Base-by-base conservation (phyloP, 2,797 vertebrate species). In the Pygocentrus nattereri region DNA sequence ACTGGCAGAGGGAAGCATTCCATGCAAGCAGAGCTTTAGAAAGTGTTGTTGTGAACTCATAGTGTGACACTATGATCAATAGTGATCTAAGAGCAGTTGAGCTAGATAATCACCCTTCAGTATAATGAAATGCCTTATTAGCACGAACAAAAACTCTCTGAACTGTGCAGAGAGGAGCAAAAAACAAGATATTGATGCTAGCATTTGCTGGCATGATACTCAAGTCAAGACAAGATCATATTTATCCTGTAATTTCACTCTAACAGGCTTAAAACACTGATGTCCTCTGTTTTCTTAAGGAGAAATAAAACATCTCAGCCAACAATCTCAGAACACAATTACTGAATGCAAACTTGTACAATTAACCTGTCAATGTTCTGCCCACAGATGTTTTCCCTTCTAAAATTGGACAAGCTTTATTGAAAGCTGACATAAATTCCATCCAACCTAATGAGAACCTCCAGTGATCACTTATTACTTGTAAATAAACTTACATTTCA, bases 61-160 rank as follows among this genome's bases (percentile, higher is more conserved):
- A n/a, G n/a, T 59, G 80, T 87, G 85, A 86, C 90, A 78, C 80
- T 75, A 79, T 86, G 91, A 89, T 93, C 90, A 86, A 91, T 92
- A 92, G 87, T 84, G 92, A 85, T 92, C 87, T 79, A 90, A 86
- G 86, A 85, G 88, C 87, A 91, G 90, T 87, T 89, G 87, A 89
- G 81, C 88, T 89, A 90, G 86, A 90, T 91, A 91, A 93, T 92
- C 89, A 88, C 83, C 76, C 80, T 86, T 90, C 80, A 84, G 88
- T 91, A 90, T 93, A 93, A 94, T 93, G 88, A 92, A 93, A 93
- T 87, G 49, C 69, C 84, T 88, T 86, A 92, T 90, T 52, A 81
- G 71, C 71, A 72, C 76, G 76, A 72, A 83, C 50, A 68, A 76
- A 78, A 72, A 38, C 52, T 64, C 58, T 21, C 11, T 31, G 30